Conservation (phyloP, 2,888 invertebrate genomes). For the Elegia similella region DNA sequence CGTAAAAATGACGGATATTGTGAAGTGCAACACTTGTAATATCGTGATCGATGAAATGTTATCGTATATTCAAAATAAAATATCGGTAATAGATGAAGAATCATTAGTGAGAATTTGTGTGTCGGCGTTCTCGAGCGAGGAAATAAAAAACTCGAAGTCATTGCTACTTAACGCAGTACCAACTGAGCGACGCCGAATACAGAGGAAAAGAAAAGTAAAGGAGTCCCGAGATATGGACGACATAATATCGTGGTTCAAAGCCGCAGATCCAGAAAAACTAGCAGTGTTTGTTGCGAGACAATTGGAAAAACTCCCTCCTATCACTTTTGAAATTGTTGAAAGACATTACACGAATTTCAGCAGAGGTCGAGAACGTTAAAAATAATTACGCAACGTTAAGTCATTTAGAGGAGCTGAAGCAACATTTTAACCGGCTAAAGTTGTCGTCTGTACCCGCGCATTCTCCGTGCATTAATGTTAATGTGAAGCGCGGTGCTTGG, state of each 20-base stretch:
- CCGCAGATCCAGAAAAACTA: not conserved
- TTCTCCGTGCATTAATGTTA: not conserved
- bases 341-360: too few relatives aligned
- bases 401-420: not conserved
- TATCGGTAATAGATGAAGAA: constrained; percentile 2
- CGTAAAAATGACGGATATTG: too few relatives aligned
- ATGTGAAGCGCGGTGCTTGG: not conserved
- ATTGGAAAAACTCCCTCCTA: too few relatives aligned
- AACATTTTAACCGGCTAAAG: not conserved
- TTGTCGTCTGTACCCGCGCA: not conserved
- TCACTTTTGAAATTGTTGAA: too few relatives aligned
- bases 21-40: constrained; percentile 1
- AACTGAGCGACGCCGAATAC: not conserved
- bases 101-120: not conserved
- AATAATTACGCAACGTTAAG: not conserved
- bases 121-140: not conserved
- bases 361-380: too few relatives aligned
- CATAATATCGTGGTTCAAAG: not conserved
- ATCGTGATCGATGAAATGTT: not conserved
- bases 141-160: not conserved
- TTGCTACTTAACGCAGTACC: not conserved
- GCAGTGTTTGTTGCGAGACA: not conserved
- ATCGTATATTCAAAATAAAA: not conserved
- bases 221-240: not conserved
- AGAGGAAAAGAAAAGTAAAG: not conserved